Base-by-base conservation (phyloP, 23 tunicate genomes). In the Phallusia fumigata region DNA sequence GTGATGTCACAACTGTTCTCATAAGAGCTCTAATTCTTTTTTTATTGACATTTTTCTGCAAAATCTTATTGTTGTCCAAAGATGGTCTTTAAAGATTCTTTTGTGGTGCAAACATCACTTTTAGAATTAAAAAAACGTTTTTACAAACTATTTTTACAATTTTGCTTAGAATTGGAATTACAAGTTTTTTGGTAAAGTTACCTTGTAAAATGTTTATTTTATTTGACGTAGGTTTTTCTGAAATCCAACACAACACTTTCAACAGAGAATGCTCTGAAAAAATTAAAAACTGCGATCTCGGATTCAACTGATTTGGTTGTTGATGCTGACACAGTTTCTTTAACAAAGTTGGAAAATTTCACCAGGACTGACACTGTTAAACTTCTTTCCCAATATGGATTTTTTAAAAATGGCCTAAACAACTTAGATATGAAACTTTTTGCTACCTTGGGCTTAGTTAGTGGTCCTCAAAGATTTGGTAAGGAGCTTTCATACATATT, bases 351-450 rank as follows among this genome's bases (percentile, higher is more conserved):
- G 78, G 64, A 65, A 31, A 88, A 88, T 51, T 75, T 88, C 58
- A 82, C 86, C 26, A 33, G 26, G 0, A 49, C 45, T 36, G 75
- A 88, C 53, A 81, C 91, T 31, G 15, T 82, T 24, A 24, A 24
- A 40, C 78, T 84, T 19, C 65, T 88, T 40, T 75, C 91, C 18
- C 91, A 82, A 36, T 73, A 86, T 77, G 91, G 91, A 16, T 88
- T 88, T 50, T 88, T 88, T 34, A 88, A 82, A 31, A 15, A 88
- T 53, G 85, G 86, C 22, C n/a, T 81, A 28, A 50, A 40, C 51
- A 65, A 52, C 32, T 30, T 87, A 2, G 90, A 87, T 80, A 22
- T 80, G 36, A 33, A 31, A 73, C 35, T 87, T 19, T 49, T 87
- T 28, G 82, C 73, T 75, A 49, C 40, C 6, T 52, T 87, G 73